Conservation (phyloP, 2,797 vertebrate genomes). For the Oreonectes daqikongensis region DNA sequence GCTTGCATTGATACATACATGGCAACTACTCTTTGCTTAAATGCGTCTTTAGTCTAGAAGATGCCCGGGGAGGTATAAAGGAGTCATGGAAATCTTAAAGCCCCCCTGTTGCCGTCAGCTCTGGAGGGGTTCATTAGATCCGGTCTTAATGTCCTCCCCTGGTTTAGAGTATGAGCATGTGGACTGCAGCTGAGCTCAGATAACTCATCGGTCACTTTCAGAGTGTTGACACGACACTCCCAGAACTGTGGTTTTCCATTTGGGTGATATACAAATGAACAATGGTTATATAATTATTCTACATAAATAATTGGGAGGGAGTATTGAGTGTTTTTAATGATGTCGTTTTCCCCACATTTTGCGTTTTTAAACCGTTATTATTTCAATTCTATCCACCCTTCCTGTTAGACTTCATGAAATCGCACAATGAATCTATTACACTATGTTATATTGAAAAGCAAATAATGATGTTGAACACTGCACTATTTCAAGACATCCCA, state of each 20-base stretch:
- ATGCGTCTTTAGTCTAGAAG: slow-evolving; percentile 24
- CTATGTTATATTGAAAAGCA: not conserved
- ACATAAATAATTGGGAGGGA: too few species aligned
- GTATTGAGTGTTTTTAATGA: too few species aligned
- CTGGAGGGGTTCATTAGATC: slow-evolving; percentile 55
- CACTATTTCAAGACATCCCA: not conserved
- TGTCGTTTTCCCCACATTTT: too few species aligned
- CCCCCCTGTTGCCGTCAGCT: slow-evolving; percentile 38
- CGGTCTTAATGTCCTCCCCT: slow-evolving; percentile 46
- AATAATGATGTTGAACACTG: not conserved
- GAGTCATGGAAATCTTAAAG: slow-evolving; percentile 40
- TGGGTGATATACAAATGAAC: not conserved
- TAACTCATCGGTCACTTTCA: slow-evolving; percentile 43
- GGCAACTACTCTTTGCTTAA: slow-evolving; percentile 29
- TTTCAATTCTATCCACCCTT: too few species aligned
- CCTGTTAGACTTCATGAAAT: too few species aligned
- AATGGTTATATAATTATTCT: not conserved
- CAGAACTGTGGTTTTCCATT: not conserved
- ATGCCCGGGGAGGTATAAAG: slow-evolving; percentile 30
- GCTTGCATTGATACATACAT: slow-evolving; percentile 13
- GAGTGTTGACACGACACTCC: slow-evolving; percentile 29
- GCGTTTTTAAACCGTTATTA: too few species aligned
- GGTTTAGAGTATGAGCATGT: slow-evolving; percentile 42
- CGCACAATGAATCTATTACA: not conserved
- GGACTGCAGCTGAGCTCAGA: slow-evolving; percentile 36